phyloP scores from a whole-genome alignment of 2,797 vertebrate genomes.

The Gambusia yucatana region DNA sequence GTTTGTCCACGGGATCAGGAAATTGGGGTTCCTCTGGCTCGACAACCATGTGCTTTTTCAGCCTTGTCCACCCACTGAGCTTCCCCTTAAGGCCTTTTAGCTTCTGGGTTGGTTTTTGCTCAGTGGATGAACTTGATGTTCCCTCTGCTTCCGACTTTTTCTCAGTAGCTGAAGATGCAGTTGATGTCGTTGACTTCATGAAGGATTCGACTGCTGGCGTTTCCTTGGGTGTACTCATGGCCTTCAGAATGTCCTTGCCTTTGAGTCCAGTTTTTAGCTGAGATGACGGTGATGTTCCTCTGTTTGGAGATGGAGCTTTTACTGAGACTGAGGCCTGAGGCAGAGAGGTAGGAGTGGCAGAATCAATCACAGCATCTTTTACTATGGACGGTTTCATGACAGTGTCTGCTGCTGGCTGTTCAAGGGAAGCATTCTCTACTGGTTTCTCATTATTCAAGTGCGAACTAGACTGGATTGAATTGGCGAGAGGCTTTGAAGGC shows the following conservation, averaged over 20 bases:
- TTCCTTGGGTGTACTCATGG: slow-evolving; percentile 39
- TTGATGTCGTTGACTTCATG: slow-evolving; percentile 76
- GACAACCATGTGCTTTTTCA: slow-evolving; percentile 91
- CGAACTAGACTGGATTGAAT: slow-evolving; percentile 31
- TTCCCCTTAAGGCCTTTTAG: slow-evolving; percentile 75
- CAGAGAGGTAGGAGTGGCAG: slow-evolving; percentile 65
- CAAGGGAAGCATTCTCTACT: slow-evolving; percentile 46
- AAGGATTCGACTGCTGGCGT: slow-evolving; percentile 50
- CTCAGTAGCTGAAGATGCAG: slow-evolving; percentile 75
- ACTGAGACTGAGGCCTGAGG: slow-evolving; percentile 67
- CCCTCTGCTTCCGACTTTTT: slow-evolving; percentile 24
- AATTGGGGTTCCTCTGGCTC: slow-evolving; percentile 78
- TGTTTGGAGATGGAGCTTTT: slow-evolving; percentile 71
- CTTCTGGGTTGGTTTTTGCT: slow-evolving; percentile 64
- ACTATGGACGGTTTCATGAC: slow-evolving; percentile 67
- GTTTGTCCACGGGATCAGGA: slow-evolving; percentile 53
- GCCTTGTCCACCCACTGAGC: slow-evolving; percentile 87
- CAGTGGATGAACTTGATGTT: slow-evolving; percentile 17
- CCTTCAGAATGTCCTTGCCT: slow-evolving; percentile 60
- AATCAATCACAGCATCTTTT: slow-evolving; percentile 74
- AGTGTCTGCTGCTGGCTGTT: slow-evolving; percentile 67
- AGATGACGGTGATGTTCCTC: slow-evolving; percentile 76
- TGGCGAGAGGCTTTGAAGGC: slow-evolving; percentile 20
- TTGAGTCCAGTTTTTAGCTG: slow-evolving; percentile 74
- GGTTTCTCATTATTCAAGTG: slow-evolving; percentile 38